These are phyloP conservation scores for Latrodectus geometricus DNA, from an alignment of 1,140 invertebrate species.

Conservation along the genomic window DNA sequence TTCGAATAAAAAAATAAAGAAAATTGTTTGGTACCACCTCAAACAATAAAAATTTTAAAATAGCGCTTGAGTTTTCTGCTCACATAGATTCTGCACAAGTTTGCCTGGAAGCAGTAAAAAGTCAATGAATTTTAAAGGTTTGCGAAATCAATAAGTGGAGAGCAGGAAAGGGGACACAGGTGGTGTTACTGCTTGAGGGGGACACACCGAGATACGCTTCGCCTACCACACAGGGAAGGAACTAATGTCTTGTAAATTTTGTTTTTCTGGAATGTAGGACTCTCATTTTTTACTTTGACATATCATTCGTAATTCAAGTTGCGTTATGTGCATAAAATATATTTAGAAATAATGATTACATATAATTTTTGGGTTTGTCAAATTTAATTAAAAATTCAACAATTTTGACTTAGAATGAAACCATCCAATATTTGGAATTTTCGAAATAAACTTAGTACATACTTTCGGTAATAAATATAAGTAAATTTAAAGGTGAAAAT, in stretches of 20 bases:
- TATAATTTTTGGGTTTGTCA: too few relatives aligned
- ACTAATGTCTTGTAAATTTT: constrained; percentile 15
- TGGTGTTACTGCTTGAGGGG: constrained; percentile 25
- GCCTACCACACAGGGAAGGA: constrained; percentile 8
- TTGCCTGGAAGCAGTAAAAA: constrained; percentile 34
- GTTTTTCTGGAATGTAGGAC: neutral
- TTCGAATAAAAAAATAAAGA: constrained; percentile 14
- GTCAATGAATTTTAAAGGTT: constrained; percentile 57
- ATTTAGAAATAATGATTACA: too few relatives aligned
- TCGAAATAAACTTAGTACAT: too few relatives aligned
- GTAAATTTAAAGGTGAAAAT: too few relatives aligned
- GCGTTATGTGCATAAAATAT: too few relatives aligned
- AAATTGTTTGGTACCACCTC: constrained; percentile 32
- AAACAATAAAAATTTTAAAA: constrained; percentile 30
- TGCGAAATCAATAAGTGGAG: constrained; percentile 29
- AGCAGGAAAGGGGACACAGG: constrained; percentile 20
- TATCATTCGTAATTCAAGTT: too few relatives aligned
- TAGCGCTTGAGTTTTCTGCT: constrained; percentile 15
- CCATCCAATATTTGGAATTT: too few relatives aligned
- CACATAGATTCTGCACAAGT: neutral
- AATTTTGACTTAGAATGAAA: too few relatives aligned
- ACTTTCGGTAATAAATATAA: too few relatives aligned
- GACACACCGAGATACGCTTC: constrained; percentile 23
- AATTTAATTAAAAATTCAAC: too few relatives aligned
- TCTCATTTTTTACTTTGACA: too few relatives aligned